phyloP scores from a whole-genome alignment of 2,888 invertebrate genomes.

The Melangyna quadrimaculata region DNA sequence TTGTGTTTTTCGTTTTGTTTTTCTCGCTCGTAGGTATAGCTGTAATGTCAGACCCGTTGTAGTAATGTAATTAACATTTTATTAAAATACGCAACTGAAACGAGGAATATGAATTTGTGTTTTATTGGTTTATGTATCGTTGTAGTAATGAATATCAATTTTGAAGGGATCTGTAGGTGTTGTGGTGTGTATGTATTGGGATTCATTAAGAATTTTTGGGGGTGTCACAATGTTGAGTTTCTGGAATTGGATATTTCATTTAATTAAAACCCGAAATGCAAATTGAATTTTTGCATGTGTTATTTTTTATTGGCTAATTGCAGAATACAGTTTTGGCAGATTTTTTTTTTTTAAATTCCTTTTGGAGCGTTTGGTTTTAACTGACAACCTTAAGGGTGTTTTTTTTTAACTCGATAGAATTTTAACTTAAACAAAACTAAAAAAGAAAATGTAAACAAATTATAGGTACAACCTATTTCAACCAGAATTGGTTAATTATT shows the following conservation, averaged over 20 bases:
- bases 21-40: background rate
- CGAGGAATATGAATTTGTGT: background rate
- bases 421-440: too few species aligned
- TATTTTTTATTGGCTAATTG: background rate
- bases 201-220: background rate
- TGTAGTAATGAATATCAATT: constrained; percentile 1
- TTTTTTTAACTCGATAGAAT: too few species aligned
- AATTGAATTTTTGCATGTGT: constrained; percentile 42
- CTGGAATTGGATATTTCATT: constrained; percentile 45
- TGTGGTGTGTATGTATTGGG: background rate
- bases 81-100: constrained; percentile 22
- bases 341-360: too few species aligned
- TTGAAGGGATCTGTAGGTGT: background rate
- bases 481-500: too few species aligned
- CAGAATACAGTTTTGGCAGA: background rate
- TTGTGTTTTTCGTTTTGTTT: background rate
- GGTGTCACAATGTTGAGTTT: constrained; percentile 13
- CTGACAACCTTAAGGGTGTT: background rate
- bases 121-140: constrained; percentile 18
- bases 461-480: too few species aligned
- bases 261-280: constrained; percentile 17
- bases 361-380: too few species aligned
- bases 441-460: too few species aligned
- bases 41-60: constrained; percentile 28
- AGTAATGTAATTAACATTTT: constrained; percentile 63